Percentiles rank a stretch among this genome's conserved stretches.
Evolutionary conservation across 2,888 invertebrate genomes (phyloP).

Genomic region (Aelia acuminata): DNA sequence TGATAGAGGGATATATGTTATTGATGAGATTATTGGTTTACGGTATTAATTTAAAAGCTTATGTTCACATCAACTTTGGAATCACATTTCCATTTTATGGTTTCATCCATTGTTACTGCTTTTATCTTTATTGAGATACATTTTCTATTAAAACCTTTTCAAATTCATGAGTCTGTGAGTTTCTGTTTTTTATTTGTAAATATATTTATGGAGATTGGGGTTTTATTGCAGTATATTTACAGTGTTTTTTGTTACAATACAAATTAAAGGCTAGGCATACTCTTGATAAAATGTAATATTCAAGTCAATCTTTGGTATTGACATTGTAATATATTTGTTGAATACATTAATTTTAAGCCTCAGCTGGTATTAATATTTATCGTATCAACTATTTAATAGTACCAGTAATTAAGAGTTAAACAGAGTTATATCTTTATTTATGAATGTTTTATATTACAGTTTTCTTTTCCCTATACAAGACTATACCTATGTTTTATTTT

Average conservation of each 20-base stretch:
- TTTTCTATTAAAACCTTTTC: neutral
- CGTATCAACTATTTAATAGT: too few species aligned
- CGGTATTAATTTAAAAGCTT: too few species aligned
- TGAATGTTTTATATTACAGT: neutral
- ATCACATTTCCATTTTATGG: neutral
- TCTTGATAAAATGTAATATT: constrained; percentile 11
- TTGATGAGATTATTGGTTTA: too few species aligned
- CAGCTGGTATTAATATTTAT: neutral
- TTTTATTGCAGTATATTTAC: neutral
- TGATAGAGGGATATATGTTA: too few species aligned
- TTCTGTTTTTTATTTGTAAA: neutral
- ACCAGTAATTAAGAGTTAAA: neutral
- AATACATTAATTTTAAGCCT: neutral
- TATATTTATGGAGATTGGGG: neutral
- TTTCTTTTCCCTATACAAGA: neutral
- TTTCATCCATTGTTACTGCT: neutral
- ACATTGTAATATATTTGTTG: neutral
- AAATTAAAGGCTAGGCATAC: neutral
- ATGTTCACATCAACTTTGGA: neutral
- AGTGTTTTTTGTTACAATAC: neutral
- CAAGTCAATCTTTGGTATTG: neutral
- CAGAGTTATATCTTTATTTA: neutral
- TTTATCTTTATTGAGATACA: neutral
- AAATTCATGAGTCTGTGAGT: neutral
- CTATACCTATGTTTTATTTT: neutral